phyloP scores from a whole-genome alignment of 2,113 vertebrate species.

The Pterocles orientalis region DNA sequence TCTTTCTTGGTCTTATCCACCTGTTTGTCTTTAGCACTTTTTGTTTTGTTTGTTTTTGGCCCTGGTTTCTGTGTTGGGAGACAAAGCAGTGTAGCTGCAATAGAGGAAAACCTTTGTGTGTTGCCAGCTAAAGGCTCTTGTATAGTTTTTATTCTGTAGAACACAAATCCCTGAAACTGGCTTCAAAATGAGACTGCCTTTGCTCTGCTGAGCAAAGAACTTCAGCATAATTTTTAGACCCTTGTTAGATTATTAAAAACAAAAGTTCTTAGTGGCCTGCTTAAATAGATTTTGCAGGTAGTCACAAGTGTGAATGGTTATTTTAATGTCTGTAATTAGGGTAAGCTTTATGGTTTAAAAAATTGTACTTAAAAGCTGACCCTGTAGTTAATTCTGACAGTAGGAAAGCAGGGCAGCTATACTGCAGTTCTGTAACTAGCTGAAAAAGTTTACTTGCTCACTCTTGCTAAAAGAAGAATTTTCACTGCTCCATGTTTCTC shows the following conservation, averaged over 20 bases:
- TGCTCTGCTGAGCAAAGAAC: background rate
- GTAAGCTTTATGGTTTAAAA: background rate
- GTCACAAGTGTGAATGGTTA: background rate
- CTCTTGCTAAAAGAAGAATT: background rate
- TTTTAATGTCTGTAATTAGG: background rate
- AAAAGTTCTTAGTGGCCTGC: background rate
- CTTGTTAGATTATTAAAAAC: background rate
- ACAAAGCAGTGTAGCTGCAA: background rate
- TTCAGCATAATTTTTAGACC: background rate
- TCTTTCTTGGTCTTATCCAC: background rate
- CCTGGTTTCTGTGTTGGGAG: background rate
- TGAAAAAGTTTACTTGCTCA: background rate
- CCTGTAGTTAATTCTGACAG: background rate
- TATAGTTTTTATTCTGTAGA: background rate
- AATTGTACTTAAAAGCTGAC: background rate
- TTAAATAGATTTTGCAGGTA: background rate
- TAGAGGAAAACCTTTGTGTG: background rate
- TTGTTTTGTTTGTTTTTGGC: slow-evolving; percentile 10
- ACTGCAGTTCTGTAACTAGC: background rate
- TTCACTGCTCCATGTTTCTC: background rate
- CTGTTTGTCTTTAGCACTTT: slow-evolving; percentile 10
- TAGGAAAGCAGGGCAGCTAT: background rate
- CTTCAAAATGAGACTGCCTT: slow-evolving; percentile 2
- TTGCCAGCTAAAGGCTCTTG: background rate
- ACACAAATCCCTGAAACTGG: background rate